Evolutionary conservation across 2,113 vertebrate genomes (phyloP).

Genomic region (Bos indicus): DNA sequence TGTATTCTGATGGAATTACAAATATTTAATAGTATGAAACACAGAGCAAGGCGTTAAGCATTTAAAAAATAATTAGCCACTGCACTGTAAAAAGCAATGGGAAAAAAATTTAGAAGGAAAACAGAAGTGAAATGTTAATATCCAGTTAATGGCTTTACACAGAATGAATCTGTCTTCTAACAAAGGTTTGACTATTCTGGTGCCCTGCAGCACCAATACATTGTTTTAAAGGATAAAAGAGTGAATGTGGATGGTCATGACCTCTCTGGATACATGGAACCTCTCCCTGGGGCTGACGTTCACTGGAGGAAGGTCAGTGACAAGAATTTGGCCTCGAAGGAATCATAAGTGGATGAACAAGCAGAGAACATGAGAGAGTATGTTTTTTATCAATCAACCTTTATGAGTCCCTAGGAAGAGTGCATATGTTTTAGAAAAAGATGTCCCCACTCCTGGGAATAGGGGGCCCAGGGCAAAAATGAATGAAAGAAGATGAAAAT

Average conservation of each 20-base stretch:
- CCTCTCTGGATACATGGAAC: not conserved
- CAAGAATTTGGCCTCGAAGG: constrained; percentile 27
- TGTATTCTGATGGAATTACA: not conserved
- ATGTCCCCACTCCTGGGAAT: not conserved
- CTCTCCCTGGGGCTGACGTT: not conserved
- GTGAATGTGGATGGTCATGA: not conserved
- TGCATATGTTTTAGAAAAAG: constrained; percentile 6
- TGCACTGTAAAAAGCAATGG: not conserved
- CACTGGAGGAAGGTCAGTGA: not conserved
- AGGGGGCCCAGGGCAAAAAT: not conserved
- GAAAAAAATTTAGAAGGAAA: not conserved
- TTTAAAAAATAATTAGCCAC: constrained; percentile 47
- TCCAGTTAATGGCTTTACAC: not conserved
- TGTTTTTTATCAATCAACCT: not conserved
- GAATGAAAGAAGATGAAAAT: not conserved
- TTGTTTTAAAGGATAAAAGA: not conserved
- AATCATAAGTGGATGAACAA: constrained; percentile 1
- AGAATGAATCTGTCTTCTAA: constrained; percentile 17
- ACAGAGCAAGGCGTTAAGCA: not conserved
- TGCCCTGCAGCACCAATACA: not conserved
- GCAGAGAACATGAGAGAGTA: not conserved
- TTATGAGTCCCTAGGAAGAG: not conserved
- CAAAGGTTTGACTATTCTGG: constrained; percentile 14
- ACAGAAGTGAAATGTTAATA: not conserved
- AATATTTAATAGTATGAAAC: not conserved